Conservation (phyloP, 1,140 invertebrate genomes). For the Condylostylus longicornis region DNA sequence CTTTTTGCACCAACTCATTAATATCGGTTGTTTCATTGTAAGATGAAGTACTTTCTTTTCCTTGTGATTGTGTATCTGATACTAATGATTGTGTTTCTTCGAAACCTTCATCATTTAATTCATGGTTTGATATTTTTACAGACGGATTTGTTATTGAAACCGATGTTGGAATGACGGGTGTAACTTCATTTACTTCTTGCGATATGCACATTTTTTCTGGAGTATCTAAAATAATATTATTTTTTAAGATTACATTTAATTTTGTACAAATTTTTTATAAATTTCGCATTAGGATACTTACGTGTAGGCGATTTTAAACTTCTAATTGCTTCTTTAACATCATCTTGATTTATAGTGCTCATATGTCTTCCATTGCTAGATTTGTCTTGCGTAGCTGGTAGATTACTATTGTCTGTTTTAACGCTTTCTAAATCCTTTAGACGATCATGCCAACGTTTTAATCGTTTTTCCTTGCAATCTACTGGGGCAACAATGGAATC, state of each 20-base stretch:
- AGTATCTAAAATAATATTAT: too few relatives aligned
- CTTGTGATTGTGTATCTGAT: constrained; percentile 68
- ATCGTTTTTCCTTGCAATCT: constrained; percentile 43
- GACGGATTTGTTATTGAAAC: constrained; percentile 11
- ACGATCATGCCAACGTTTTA: constrained; percentile 48
- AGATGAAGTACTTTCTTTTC: constrained; percentile 45
- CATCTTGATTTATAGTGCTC: constrained; percentile 46
- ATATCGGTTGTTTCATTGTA: constrained; percentile 42
- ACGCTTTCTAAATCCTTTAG: constrained; percentile 26
- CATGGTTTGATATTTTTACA: constrained; percentile 39
- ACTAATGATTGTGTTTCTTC: constrained; percentile 76
- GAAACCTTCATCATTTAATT: constrained; percentile 74
- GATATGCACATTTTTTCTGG: background rate
- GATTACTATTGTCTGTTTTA: constrained; percentile 2
- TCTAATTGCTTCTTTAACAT: constrained; percentile 44
- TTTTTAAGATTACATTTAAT: too few relatives aligned
- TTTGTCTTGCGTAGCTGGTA: constrained; percentile 8
- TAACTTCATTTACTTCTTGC: constrained; percentile 7
- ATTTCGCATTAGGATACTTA: too few relatives aligned
- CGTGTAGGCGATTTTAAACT: constrained; percentile 43
- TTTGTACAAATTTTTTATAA: too few relatives aligned
- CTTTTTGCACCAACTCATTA: too few relatives aligned
- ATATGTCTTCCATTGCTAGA: constrained; percentile 21
- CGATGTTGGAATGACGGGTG: constrained; percentile 28
- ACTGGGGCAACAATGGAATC: constrained; percentile 18